phyloP scores from a whole-genome alignment of 2,113 vertebrate genomes.

The Alaudala cheleensis region DNA sequence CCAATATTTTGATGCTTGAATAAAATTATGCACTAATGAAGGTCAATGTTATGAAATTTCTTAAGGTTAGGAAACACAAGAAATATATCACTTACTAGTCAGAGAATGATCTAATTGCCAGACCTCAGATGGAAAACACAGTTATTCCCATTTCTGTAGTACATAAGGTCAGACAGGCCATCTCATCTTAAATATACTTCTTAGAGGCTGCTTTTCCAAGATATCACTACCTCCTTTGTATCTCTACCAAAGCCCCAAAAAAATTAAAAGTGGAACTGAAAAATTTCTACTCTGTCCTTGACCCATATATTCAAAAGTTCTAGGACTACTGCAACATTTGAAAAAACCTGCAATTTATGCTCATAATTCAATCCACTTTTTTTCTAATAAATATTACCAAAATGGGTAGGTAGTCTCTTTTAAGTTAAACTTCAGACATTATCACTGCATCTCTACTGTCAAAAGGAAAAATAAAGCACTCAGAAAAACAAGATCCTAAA shows the following conservation, averaged over 20 bases:
- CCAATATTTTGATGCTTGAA: slow-evolving; percentile 10
- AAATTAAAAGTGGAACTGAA: background rate
- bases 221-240: background rate
- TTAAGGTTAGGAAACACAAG: slow-evolving; percentile 9
- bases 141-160: background rate
- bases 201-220: background rate
- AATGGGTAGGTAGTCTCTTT: background rate
- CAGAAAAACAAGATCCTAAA: background rate
- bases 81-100: background rate
- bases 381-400: background rate
- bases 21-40: slow-evolving; percentile 29
- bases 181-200: background rate
- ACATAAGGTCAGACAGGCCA: background rate
- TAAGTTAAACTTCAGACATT: background rate
- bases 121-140: background rate
- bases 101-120: background rate
- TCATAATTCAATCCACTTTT: fast-evolving
- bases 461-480: background rate
- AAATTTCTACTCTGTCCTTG: background rate
- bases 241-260: background rate
- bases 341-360: background rate
- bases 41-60: background rate
- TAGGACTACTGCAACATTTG: background rate
- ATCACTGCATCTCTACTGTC: background rate
- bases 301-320: background rate